phyloP scores from a whole-genome alignment of 92 coral and sea anemone species.

The Porites divaricata region DNA sequence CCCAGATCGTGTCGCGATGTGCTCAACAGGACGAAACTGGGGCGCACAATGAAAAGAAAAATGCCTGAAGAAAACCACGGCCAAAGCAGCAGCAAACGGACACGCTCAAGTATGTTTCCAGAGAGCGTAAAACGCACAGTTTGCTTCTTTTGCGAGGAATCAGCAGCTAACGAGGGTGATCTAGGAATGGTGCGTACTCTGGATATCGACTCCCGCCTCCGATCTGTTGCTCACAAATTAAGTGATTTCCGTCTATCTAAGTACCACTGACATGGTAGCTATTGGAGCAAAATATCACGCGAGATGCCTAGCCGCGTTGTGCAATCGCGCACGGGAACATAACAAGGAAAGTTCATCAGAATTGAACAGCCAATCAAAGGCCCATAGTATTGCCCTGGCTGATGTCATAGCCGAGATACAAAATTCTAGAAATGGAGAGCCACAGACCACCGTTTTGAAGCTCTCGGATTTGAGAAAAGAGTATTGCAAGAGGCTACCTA shows the following conservation, averaged over 20 bases:
- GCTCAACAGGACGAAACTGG: too few relatives aligned
- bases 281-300: background rate
- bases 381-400: background rate
- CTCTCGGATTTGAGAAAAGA: background rate
- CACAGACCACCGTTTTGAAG: background rate
- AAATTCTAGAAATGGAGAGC: background rate
- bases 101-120: too few relatives aligned
- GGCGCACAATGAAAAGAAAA: too few relatives aligned
- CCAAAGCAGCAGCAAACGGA: too few relatives aligned
- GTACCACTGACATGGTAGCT: background rate
- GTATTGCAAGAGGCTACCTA: too few relatives aligned
- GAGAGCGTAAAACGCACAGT: background rate
- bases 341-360: background rate
- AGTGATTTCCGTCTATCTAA: background rate
- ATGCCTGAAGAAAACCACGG: too few relatives aligned
- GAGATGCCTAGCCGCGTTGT: background rate
- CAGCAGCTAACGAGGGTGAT: background rate
- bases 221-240: slow-evolving; percentile 8
- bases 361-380: background rate
- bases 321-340: background rate
- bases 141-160: slow-evolving; percentile 1
- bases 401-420: background rate
- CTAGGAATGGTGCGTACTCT: background rate
- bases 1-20: too few relatives aligned
- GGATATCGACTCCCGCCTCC: slow-evolving; percentile 7